Base-by-base conservation (phyloP, 2,797 vertebrate species). In the Hydrocynus forskahlii region DNA sequence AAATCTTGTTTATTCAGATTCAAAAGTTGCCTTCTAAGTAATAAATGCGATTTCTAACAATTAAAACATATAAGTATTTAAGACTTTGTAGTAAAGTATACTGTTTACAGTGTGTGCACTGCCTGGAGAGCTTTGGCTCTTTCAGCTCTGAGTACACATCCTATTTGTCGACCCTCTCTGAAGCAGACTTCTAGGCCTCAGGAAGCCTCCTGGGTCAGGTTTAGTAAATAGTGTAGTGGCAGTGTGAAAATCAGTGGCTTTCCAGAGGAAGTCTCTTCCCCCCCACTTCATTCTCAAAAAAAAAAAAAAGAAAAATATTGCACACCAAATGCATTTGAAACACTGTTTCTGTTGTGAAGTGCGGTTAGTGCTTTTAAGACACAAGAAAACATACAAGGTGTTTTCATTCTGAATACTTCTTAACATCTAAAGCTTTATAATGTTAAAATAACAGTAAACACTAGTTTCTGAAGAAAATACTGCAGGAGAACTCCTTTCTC, bases 161-260 rank as follows among this genome's bases (percentile, higher is more conserved):
- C 67, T 75, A 88, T 81, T 85, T 87, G 86, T 89, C 86, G 86
- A 83, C 25, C 87, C 79, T 83, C 76, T 89, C 78, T 69, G 76
- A 90, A 82, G 74, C 80, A 84, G 84, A 91, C 68, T 50, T 87
- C 67, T 88, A 85, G 83, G 62, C 88, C 84, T 86, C 54, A 60
- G 25, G 81, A 87, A 86, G 86, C 82, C 86, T 91, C 87, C 72
- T 85, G 78, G 79, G 79, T 73, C 86, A 89, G 82, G 81, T 86
- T 83, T 80, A 87, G 89, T 92, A 91, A 92, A 92, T 87, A 91
- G 82, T 88, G 81, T 89, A 88, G 90, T 84, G 88, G 74, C 88
- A 78, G 83, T 90, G 89, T 89, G 90, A 92, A 91, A 90, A 19
- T 73, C 75, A 48, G 64, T 86, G 87, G 83, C 88, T 90, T 88